Evolutionary conservation across 2,888 invertebrate genomes (phyloP), one percentile per base, ranked within the genome.

Genomic region (Empis livida): DNA sequence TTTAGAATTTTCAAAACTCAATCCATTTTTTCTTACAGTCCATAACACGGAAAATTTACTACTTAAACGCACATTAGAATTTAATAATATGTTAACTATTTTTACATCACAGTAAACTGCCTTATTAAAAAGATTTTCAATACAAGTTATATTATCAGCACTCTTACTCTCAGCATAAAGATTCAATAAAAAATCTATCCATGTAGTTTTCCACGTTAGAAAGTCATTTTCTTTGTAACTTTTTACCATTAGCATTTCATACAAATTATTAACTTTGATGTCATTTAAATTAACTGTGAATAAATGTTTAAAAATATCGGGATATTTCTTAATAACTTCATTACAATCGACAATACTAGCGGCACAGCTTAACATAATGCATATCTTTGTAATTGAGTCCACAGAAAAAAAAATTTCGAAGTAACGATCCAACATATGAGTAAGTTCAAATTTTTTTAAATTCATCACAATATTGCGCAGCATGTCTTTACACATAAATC

Each of bases 401-500:
- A 59, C 55, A 3, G 54, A 57, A 43, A 57, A 58, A 37, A 61
- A 61, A 3, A 59, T 55, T 2, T 54, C 45, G 40, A 60, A 65
- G 14, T 67, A 56, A 44, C 59, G 56, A 16, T 56, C 48, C 13
- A 61, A 48, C 4, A 64, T 49, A 45, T 53, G 54, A 1, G 44
- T 49, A 42, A 60, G 59, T 0, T 58, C 51, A 15, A 61, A 57
- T 10, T 57, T 59, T 23, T 57, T 54, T 16, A 70, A 67, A 5
- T 69, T 56, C 37, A 64, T 64, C 20, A 75, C 59, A 11, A 75
- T 56, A 56, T 73, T 71, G 4, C 62, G 62, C 48, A 76, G 62
- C 20, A 75, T 63, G 51, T 75, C 74, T 17, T 72, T 74, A 1
- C 77, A 67, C 44, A 79, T 64, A 57, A 80, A 77, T 1, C 79